Evolutionary conservation across 2,113 vertebrate genomes (phyloP).

Genomic region (Gopherus evgoodei): DNA sequence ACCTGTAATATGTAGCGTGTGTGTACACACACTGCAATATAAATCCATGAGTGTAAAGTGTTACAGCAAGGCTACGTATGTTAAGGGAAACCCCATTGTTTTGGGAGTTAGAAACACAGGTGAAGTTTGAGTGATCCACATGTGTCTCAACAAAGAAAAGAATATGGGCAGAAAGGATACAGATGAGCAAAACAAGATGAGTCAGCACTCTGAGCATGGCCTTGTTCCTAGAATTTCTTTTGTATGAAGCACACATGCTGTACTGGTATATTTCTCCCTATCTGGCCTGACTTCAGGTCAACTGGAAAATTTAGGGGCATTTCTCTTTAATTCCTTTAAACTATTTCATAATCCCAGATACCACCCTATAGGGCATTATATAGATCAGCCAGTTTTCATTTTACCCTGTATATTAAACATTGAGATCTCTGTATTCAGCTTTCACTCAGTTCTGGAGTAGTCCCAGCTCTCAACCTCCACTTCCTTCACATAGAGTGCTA

Average conservation of each 20-base stretch:
- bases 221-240: neutral
- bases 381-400: neutral
- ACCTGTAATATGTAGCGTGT: neutral
- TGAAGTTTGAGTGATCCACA: rapidly evolving
- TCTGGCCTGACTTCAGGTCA: neutral
- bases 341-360: neutral
- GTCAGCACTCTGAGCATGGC: neutral
- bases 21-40: neutral
- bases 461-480: neutral
- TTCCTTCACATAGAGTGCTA: neutral
- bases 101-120: neutral
- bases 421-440: too few relatives aligned
- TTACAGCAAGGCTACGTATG: neutral
- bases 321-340: neutral
- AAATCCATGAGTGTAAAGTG: neutral
- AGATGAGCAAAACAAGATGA: neutral
- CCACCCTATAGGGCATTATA: neutral
- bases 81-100: neutral
- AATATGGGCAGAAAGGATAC: neutral
- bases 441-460: too few relatives aligned
- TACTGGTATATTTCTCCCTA: neutral
- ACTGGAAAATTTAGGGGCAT: neutral
- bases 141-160: neutral
- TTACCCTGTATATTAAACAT: too few relatives aligned
- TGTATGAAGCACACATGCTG: neutral